Evolutionary conservation across 2,888 invertebrate genomes (phyloP).

Genomic region (Aelia acuminata): DNA sequence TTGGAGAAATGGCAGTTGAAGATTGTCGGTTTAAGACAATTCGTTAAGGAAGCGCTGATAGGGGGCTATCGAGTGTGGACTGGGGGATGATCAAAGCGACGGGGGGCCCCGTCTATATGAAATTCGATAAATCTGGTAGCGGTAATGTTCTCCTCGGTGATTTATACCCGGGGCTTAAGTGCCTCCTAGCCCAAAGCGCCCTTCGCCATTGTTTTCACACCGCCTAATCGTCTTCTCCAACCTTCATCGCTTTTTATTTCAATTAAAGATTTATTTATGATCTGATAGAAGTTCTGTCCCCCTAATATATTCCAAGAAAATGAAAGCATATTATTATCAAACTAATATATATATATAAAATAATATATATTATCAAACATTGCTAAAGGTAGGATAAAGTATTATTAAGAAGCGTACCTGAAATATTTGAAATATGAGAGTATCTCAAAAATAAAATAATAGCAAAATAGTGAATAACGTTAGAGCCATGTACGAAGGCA

Average conservation of each 20-base stretch:
- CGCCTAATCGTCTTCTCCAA: neutral
- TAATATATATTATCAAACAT: too few relatives aligned
- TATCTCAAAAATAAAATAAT: too few relatives aligned
- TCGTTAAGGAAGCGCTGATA: neutral
- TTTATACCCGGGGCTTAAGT: constrained; percentile 16
- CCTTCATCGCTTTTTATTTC: neutral
- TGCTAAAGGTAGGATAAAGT: too few relatives aligned
- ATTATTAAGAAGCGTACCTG: too few relatives aligned
- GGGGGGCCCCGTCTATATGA: constrained; percentile 37
- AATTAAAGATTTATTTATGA: neutral
- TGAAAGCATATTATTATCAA: too few relatives aligned
- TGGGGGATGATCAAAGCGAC: neutral
- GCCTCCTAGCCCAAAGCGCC: neutral
- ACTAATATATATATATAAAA: too few relatives aligned
- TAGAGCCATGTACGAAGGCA: too few relatives aligned
- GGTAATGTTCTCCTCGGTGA: constrained; percentile 24
- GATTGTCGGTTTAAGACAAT: neutral
- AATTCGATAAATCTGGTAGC: constrained; percentile 45
- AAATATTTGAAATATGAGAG: too few relatives aligned
- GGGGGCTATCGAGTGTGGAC: neutral
- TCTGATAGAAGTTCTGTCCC: neutral
- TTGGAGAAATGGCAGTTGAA: neutral
- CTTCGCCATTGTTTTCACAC: constrained; percentile 35
- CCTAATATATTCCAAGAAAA: neutral
- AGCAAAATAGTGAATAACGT: too few relatives aligned